phyloP scores from a whole-genome alignment of 2,797 vertebrate species.

The Anguilla pacifica region DNA sequence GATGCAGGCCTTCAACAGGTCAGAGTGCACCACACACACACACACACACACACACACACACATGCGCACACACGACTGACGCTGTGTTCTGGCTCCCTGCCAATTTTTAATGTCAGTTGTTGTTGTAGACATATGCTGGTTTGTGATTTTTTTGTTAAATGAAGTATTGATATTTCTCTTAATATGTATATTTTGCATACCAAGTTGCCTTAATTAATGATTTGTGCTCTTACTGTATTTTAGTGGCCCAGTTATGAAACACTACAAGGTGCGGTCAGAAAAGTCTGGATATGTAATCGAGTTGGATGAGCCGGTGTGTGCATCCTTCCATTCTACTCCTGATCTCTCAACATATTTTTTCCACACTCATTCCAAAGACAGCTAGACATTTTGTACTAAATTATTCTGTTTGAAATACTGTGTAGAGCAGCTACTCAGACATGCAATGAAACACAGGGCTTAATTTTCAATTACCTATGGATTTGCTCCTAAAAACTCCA shows the following conservation, averaged over 20 bases:
- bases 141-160: not conserved
- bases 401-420: not conserved
- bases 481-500: not conserved
- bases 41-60: not conserved
- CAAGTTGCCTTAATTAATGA: not conserved
- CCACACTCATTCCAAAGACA: not conserved
- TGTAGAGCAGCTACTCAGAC: not conserved
- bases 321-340: not conserved
- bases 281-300: conserved; percentile 59
- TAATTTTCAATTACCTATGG: not conserved
- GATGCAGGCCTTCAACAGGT: conserved; percentile 57
- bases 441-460: not conserved
- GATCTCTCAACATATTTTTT: not conserved
- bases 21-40: not conserved
- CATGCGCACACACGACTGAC: not conserved
- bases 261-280: conserved; percentile 60
- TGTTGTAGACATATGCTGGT: not conserved
- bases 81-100: not conserved
- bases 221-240: conserved; percentile 42
- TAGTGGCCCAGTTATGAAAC: conserved; percentile 57
- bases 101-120: not conserved
- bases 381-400: not conserved
- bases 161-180: not conserved
- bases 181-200: not conserved
- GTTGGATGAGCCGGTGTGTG: conserved; percentile 61